Percentiles rank a stretch among this genome's conserved stretches.
These are phyloP conservation scores for Steatocranus sp. DNA, from an alignment of 2,797 vertebrate species.

Conservation along the genomic window DNA sequence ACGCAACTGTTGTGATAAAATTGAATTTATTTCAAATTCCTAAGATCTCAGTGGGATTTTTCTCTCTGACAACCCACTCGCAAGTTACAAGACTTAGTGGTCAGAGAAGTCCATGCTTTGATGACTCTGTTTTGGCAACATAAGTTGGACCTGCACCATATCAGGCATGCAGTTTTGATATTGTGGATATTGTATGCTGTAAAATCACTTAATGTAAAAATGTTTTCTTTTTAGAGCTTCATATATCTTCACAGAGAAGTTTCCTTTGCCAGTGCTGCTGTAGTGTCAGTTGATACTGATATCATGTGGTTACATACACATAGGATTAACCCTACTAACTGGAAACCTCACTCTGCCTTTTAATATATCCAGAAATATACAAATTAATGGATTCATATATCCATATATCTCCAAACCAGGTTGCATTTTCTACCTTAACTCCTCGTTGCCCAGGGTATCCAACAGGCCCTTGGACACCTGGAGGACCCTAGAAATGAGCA, in stretches of 20 bases:
- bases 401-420: background rate
- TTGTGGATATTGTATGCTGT: background rate
- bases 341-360: background rate
- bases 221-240: background rate
- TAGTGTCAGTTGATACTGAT: background rate
- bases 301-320: background rate
- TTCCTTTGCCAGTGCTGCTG: background rate
- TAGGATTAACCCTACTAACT: background rate
- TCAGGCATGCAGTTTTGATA: background rate
- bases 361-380: background rate
- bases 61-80: background rate
- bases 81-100: background rate
- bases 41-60: background rate
- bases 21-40: background rate
- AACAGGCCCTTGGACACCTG: conserved; percentile 70
- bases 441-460: conserved; percentile 72
- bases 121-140: background rate
- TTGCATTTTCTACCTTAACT: conserved; percentile 58
- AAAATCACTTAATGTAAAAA: background rate
- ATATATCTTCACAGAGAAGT: background rate
- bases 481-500: conserved; percentile 52
- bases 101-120: background rate
- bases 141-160: background rate
- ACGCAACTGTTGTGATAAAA: background rate
- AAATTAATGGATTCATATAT: background rate